Conservation (phyloP, 2,113 vertebrate species). For the Mystacornis crossleyi region DNA sequence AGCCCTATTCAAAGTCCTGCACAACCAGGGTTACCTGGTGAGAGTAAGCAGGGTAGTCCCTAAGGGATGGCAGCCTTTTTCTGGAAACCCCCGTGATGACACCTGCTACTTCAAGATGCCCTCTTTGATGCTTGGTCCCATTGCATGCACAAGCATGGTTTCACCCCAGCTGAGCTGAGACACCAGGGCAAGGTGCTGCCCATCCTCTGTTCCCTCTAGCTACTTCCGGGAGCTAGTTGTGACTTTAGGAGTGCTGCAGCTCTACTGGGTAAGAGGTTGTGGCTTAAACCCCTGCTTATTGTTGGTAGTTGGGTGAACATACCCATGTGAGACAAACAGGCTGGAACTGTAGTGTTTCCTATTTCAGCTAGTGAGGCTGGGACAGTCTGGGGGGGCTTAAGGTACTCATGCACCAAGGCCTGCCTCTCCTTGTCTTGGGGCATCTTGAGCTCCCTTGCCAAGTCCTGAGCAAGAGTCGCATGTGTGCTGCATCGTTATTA, state of each 20-base stretch:
- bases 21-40: background rate
- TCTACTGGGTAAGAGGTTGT: accelerated
- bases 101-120: background rate
- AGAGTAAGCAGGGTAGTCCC: background rate
- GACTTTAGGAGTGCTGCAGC: background rate
- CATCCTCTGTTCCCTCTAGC: background rate
- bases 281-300: background rate
- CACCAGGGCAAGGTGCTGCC: background rate
- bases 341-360: background rate
- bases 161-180: background rate
- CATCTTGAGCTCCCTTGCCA: background rate
- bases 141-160: background rate
- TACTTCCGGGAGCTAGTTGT: background rate
- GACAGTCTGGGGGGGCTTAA: background rate
- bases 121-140: background rate
- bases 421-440: background rate
- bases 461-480: background rate
- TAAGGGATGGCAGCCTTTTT: background rate
- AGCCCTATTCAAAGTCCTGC: background rate
- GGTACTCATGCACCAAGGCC: background rate
- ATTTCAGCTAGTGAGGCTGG: background rate
- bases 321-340: background rate
- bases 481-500: background rate
- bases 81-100: background rate
- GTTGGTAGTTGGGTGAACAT: background rate